Base-by-base conservation (phyloP, 2,797 vertebrate genomes). In the Syndactyla subalaris region DNA sequence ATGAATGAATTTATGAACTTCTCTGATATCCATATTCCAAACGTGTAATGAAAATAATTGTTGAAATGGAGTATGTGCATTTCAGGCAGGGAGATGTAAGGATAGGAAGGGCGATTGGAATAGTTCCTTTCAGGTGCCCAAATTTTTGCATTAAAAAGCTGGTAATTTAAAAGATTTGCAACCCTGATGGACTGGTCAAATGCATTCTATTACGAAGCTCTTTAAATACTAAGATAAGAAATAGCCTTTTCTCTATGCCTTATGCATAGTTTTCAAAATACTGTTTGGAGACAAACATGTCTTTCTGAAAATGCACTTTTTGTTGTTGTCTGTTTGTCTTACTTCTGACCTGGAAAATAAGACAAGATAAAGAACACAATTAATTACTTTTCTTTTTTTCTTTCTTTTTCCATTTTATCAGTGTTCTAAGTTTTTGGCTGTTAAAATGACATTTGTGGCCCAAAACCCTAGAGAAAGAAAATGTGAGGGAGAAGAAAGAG, bases 201-300 rank as follows among this genome's bases (percentile, higher is more conserved):
- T 73, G 14, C 66, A 32, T 29, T 52, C 2, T 39, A 39, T 82
- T 67, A 24, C 8, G 5, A 38, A 0, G 1, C 14, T 82, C 2
- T 88, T 89, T 39, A 91, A 88, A 66, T 85, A 88, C 48, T 80
- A 89, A 80, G 55, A 46, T 68, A 85, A 85, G 46, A 77, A 90
- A 67, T 67, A 45, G 5, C n/a, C 16, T 83, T 63, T 85, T 62
- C 43, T 82, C 9, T 48, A 3, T 73, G 11, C 32, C 67, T 76
- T 58, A 29, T 39, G 5, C 5, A 4, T 32, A 57, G 4, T 58
- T 79, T 76, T 36, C 29, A 57, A 62, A 73, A 70, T 49, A 30
- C 3, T 67, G 12, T 13, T 74, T 19, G 24, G 18, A 41, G 43
- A 55, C 15, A 58, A 30, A 32, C 14, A 6, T 3, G 1, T 9